phyloP scores from a whole-genome alignment of 2,113 vertebrate genomes.

The Aegithalos caudatus region DNA sequence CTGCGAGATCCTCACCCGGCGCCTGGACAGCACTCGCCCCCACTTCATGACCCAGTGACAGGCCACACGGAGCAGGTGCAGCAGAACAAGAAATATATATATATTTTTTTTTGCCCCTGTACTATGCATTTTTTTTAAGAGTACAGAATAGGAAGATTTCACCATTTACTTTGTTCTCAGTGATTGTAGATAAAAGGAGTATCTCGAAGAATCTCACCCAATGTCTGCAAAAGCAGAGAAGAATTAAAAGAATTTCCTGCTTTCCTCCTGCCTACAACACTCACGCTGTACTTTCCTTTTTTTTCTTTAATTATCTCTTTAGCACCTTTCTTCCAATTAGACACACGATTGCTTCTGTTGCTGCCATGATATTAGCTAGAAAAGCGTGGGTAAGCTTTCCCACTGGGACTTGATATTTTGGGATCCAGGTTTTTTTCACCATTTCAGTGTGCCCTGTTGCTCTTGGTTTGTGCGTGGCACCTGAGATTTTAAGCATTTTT shows the following conservation, averaged over 20 bases:
- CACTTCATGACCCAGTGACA: constrained; percentile 91
- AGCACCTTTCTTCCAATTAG: constrained; percentile 50
- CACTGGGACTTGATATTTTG: constrained; percentile 37
- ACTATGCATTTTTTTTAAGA: constrained; percentile 65
- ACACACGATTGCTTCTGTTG: constrained; percentile 57
- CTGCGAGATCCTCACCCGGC: constrained; percentile 92
- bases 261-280: constrained; percentile 40
- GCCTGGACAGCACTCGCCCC: constrained; percentile 83
- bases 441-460: background rate
- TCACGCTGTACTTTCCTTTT: background rate
- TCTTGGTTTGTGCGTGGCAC: background rate
- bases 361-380: constrained; percentile 33
- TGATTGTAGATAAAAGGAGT: constrained; percentile 63
- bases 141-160: constrained; percentile 67
- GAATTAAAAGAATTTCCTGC: constrained; percentile 51
- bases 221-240: constrained; percentile 59
- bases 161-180: constrained; percentile 64
- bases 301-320: constrained; percentile 31
- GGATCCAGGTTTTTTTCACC: constrained; percentile 39
- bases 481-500: constrained; percentile 57
- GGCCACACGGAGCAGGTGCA: constrained; percentile 5
- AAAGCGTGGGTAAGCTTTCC: constrained; percentile 18
- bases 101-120: constrained; percentile 38
- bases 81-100: background rate
- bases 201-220: constrained; percentile 52